A percentile compares a stretch with the other conserved stretches of the same genome.
phyloP scores from a whole-genome alignment of 2,888 invertebrate genomes.

The Spatulosminthurus flaviceps region DNA sequence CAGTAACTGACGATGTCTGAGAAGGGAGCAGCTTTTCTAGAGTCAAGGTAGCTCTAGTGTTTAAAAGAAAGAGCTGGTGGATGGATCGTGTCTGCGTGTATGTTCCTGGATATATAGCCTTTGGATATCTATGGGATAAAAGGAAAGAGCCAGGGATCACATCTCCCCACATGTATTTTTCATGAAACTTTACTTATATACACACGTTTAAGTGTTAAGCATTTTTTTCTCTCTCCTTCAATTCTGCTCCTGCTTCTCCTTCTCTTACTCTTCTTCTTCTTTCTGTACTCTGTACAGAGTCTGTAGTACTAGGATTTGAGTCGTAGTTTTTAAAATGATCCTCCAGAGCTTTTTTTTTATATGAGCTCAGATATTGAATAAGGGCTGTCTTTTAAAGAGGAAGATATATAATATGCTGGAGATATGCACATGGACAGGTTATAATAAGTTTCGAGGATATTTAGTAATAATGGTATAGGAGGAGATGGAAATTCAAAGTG shows the following conservation, averaged over 20 bases:
- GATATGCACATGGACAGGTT: too few species aligned
- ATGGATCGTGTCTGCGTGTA: neutral
- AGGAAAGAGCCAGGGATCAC: neutral
- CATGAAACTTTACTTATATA: neutral
- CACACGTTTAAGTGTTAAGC: neutral
- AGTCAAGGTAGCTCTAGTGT: constrained; percentile 22
- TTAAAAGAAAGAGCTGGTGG: neutral
- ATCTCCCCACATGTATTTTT: neutral
- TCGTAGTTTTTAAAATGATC: constrained; percentile 12
- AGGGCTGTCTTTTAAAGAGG: too few species aligned
- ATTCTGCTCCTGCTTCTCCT: neutral
- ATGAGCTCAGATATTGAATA: too few species aligned
- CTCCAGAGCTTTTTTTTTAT: too few species aligned
- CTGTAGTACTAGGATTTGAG: neutral
- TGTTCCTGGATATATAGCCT: too few species aligned
- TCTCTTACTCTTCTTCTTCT: too few species aligned
- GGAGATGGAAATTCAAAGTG: constrained; percentile 6
- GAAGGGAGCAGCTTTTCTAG: constrained; percentile 20
- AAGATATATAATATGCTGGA: too few species aligned
- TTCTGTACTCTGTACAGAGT: too few species aligned
- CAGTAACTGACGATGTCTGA: constrained; percentile 21
- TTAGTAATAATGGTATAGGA: neutral
- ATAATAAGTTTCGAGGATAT: too few species aligned
- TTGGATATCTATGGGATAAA: too few species aligned
- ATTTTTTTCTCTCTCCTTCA: neutral